A percentile compares a stretch with the other conserved stretches of the same genome.
Conservation (phyloP, 2,888 invertebrate species). For the Laspeyria flexula region DNA sequence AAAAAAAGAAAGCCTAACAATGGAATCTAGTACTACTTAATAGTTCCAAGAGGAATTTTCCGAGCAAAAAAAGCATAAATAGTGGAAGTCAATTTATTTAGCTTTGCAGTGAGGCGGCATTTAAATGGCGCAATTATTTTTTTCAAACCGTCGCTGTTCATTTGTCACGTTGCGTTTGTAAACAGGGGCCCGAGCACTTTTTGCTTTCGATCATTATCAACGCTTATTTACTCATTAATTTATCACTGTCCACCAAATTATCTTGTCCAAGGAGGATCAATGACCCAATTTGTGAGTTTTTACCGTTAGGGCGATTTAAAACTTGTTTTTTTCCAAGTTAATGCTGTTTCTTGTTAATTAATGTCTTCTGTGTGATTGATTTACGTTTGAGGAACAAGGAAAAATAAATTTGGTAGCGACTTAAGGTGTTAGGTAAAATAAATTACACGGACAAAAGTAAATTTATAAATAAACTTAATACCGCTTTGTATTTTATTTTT, state of each 20-base stretch:
- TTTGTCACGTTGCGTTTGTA: slow-evolving; percentile 62
- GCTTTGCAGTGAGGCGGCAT: slow-evolving; percentile 65
- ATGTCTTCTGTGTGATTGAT: neutral
- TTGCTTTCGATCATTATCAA: slow-evolving; percentile 74
- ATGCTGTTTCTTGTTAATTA: neutral
- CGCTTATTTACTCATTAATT: slow-evolving; percentile 81
- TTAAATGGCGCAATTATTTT: slow-evolving; percentile 75
- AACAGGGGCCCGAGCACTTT: slow-evolving; percentile 56
- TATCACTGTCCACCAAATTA: slow-evolving; percentile 77
- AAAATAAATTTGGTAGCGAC: neutral
- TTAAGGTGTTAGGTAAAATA: neutral
- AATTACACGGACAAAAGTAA: no score
- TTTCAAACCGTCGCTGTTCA: slow-evolving; percentile 55
- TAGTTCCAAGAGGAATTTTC: slow-evolving; percentile 20
- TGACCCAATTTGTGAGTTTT: slow-evolving; percentile 51
- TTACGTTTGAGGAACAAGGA: neutral
- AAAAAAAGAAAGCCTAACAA: slow-evolving; percentile 3
- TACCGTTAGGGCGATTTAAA: slow-evolving; percentile 6
- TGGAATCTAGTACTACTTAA: slow-evolving; percentile 6
- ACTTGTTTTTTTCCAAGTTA: slow-evolving; percentile 1
- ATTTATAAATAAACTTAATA: no score
- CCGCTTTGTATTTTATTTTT: no score
- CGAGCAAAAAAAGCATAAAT: slow-evolving; percentile 34
- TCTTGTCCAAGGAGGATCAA: slow-evolving; percentile 56
- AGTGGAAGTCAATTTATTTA: slow-evolving; percentile 69